Base-by-base conservation (phyloP, 53 echinoderm and acorn worm species). In the Echinarachnius parma region DNA sequence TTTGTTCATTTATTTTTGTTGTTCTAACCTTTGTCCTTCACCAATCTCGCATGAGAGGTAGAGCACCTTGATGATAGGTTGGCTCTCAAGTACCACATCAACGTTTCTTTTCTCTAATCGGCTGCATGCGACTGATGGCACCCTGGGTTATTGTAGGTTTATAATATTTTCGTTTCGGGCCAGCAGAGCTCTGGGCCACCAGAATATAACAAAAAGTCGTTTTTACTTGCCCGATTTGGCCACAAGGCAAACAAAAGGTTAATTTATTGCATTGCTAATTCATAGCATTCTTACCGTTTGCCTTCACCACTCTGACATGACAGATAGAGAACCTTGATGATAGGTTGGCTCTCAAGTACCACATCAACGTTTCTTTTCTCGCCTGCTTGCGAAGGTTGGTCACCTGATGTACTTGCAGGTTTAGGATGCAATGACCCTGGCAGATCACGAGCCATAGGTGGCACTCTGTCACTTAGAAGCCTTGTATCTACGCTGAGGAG, bases 281-380 rank as follows among this genome's bases (percentile, higher is more conserved):
- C n/a, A n/a, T n/a, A n/a, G n/a, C n/a, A 57, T 37, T 23, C 78
- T 53, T 45, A 89, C 90, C 79, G 65, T 34, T 67, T 64, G 22
- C 79, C 78, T 24, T 64, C 39, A 14, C 83, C 76, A 36, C 72
- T 66, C 59, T 39, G 50, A 9, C 63, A 47, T 2, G 79, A 79
- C 31, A 82, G 82, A 50, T 86, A 90, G 8, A 90, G 79, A 42
- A 90, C 53, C 69, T 90, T 90, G 75, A 79, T 76, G 34, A 90
- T 86, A 16, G 49, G 55, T 39, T 44, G 74, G 28, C 57, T 56
- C 25, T 57, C 22, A n/a, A 72, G 18, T 27, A 26, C 34, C 8
- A 56, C 15, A 21, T 53, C 53, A 20, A 22, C 20, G 27, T 28
- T 46, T 54, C 63, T 13, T 54, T n/a, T n/a, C n/a, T n/a, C n/a